Evolutionary conservation across 1,140 invertebrate species (phyloP).

Genomic region (Zelostemma sp.): DNA sequence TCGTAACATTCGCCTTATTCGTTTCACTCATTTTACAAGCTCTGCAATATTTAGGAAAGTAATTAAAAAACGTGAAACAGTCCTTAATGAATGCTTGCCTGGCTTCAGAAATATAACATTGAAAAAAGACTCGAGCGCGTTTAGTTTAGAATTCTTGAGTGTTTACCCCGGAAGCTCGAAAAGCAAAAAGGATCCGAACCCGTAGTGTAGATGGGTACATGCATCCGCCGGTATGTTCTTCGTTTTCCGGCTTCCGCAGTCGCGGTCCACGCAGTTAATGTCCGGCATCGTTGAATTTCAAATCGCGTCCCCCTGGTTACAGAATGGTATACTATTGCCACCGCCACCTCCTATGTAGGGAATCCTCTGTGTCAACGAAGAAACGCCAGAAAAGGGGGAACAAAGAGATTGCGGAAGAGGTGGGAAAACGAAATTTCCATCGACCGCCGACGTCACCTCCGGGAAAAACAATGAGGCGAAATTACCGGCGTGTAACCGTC

Average conservation of each 20-base stretch:
- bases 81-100: too few relatives aligned
- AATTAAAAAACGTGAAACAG: too few relatives aligned
- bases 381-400: conserved; percentile 16
- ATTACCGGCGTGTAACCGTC: conserved; percentile 40
- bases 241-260: conserved; percentile 36
- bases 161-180: conserved; percentile 21
- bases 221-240: conserved; percentile 25
- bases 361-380: conserved; percentile 28
- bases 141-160: too few relatives aligned
- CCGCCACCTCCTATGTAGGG: conserved; percentile 11
- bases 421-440: conserved; percentile 52
- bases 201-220: conserved; percentile 31
- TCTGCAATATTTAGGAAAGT: too few relatives aligned
- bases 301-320: conserved; percentile 43
- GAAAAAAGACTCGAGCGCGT: too few relatives aligned
- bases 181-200: conserved; percentile 20
- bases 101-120: too few relatives aligned
- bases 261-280: conserved; percentile 48
- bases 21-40: too few relatives aligned
- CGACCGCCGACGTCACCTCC: conserved; percentile 39
- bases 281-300: conserved; percentile 60
- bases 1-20: too few relatives aligned
- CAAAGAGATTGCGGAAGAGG: conserved; percentile 41
- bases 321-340: conserved; percentile 24
- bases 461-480: conserved; percentile 39